These are phyloP conservation scores for Heteropelma amictum DNA, from an alignment of 2,888 invertebrate genomes.

Conservation along the genomic window DNA sequence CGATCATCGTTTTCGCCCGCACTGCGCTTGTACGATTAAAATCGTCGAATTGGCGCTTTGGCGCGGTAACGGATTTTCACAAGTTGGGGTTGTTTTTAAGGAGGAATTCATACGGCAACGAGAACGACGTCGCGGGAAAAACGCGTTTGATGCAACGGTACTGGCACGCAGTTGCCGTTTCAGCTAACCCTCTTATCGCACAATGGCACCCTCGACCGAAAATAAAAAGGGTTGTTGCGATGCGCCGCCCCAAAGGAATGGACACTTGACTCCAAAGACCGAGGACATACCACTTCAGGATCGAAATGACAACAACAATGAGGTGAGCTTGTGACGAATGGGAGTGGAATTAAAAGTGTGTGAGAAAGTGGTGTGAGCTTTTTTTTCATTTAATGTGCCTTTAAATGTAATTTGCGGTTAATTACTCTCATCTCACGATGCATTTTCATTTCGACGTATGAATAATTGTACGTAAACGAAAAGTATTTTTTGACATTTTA, in stretches of 20 bases:
- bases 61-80: too few relatives aligned
- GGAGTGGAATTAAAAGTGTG: neutral
- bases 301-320: conserved; percentile 76
- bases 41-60: neutral
- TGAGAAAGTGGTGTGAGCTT: too few relatives aligned
- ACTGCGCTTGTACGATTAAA: neutral
- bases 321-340: conserved; percentile 64
- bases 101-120: neutral
- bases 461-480: too few relatives aligned
- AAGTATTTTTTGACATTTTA: too few relatives aligned
- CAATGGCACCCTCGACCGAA: conserved; percentile 58
- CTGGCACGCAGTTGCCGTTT: conserved; percentile 51
- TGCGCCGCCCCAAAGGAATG: conserved; percentile 67
- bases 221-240: conserved; percentile 51
- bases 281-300: conserved; percentile 59
- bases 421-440: too few relatives aligned
- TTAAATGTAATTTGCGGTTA: too few relatives aligned
- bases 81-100: too few relatives aligned
- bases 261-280: conserved; percentile 77
- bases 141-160: conserved; percentile 54
- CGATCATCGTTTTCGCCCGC: too few relatives aligned
- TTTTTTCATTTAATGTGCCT: too few relatives aligned
- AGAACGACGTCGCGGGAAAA: neutral
- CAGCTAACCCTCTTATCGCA: conserved; percentile 32
- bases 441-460: too few relatives aligned